Evolutionary conservation across 2,888 invertebrate species (phyloP), one percentile per base, ranked within the genome.

Genomic region (Elgonia sp.): DNA sequence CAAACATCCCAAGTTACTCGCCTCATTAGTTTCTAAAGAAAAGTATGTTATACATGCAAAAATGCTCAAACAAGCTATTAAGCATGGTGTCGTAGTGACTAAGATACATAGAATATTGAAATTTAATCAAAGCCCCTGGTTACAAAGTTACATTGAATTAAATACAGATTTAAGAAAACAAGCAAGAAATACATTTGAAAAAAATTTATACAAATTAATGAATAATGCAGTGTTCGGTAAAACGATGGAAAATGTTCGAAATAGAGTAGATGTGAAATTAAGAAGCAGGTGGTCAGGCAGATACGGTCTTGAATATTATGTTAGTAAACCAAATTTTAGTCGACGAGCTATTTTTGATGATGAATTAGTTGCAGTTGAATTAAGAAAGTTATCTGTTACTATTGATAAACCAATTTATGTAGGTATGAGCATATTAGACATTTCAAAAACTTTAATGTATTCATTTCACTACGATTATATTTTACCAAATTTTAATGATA

Each of bases 371-470:
- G 69, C 77, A 0, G 65, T 85, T 12, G 80, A 80, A 62, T 4
- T 85, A 16, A 85, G 75, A 7, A 46, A 73, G 21, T 12, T 65
- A 21, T 18, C 14, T 0, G 29, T 86, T 8, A 62, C 18, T 0
- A 73, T 80, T 0, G n/a, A n/a, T n/a, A n/a, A n/a, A n/a, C n/a
- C n/a, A n/a, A n/a, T n/a, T n/a, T n/a, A n/a, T n/a, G n/a, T 77
- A 6, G 84, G 84, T 5, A 72, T 79, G 69, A 40, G 16, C 29
- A 73, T 67, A 6, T 50, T 85, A 50, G 85, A 85, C 9, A 72
- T 89, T 46, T 73, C 86, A 10, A 88, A 89, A 65, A 90, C 80
- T 1, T 65, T 57, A 18, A 46, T 88, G 7, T 89, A 89, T 29
- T 50, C 63, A 14, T 90, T 87, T 62, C 89, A n/a, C n/a, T n/a